Percentiles rank a stretch among this genome's conserved stretches.
phyloP scores from a whole-genome alignment of 2,113 vertebrate genomes.

The Thalassarche chlororhynchos region DNA sequence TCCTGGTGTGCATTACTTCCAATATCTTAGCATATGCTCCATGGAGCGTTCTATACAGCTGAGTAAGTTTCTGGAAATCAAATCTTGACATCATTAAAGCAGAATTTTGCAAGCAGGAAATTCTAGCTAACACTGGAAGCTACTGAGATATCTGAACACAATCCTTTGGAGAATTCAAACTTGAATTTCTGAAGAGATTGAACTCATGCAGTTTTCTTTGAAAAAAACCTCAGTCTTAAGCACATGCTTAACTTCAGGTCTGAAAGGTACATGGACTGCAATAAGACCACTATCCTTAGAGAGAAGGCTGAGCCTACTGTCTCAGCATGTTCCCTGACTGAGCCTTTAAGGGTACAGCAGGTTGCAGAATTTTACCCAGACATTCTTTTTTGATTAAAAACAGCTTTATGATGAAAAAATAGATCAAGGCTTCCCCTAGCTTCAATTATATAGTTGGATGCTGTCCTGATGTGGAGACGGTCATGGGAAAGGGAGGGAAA shows the following conservation, averaged over 20 bases:
- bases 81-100: not conserved
- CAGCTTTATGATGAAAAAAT: not conserved
- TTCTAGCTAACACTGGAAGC: not conserved
- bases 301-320: not conserved
- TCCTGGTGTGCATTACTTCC: slow-evolving; percentile 91
- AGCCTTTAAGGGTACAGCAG: not conserved
- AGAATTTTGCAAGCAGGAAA: not conserved
- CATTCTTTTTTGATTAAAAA: not conserved
- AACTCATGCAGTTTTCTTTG: not conserved
- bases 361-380: not conserved
- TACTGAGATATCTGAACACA: not conserved
- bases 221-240: not conserved
- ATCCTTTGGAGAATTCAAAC: not conserved
- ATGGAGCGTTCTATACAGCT: slow-evolving; percentile 92
- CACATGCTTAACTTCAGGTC: not conserved
- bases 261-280: not conserved
- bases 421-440: not conserved
- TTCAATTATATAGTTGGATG: not conserved
- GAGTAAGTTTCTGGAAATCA: slow-evolving; percentile 88
- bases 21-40: slow-evolving; percentile 94
- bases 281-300: not conserved
- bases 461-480: not conserved
- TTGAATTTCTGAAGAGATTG: not conserved
- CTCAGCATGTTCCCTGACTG: not conserved
- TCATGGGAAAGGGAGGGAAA: not conserved